A percentile compares a stretch with the other conserved stretches of the same genome.
Conservation (phyloP, 1,140 invertebrate species). For the Leptoteleia sp. region DNA sequence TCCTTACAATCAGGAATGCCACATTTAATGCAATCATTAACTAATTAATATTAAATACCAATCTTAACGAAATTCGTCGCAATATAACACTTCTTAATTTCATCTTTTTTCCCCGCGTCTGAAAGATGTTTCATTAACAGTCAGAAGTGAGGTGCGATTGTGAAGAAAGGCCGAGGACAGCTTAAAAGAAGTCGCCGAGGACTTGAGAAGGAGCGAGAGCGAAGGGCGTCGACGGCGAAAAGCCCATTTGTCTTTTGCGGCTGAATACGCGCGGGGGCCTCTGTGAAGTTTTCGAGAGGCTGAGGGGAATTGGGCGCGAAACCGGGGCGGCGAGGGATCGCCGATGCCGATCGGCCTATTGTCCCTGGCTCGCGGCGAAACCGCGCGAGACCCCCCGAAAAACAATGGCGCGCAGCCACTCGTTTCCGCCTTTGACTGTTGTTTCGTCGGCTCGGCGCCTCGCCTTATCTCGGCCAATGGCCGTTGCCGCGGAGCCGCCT, state of each 20-base stretch:
- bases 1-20: no score
- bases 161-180: no score
- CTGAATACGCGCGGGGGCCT: slow-evolving; percentile 14
- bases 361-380: not conserved
- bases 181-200: not conserved
- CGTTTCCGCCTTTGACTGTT: slow-evolving; percentile 36
- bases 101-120: no score
- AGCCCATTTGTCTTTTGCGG: slow-evolving; percentile 24
- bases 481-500: slow-evolving; percentile 19
- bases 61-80: no score
- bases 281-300: slow-evolving; percentile 30
- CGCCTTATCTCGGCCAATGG: slow-evolving; percentile 32
- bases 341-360: slow-evolving; percentile 5
- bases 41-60: no score
- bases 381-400: slow-evolving; percentile 10
- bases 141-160: no score
- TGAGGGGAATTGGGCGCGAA: slow-evolving; percentile 12
- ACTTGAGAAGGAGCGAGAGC: not conserved
- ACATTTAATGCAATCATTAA: no score
- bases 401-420: slow-evolving; percentile 33
- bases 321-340: slow-evolving; percentile 13
- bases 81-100: no score
- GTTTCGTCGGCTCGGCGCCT: slow-evolving; percentile 26
- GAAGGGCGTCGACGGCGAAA: slow-evolving; percentile 16
- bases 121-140: no score